These are phyloP conservation scores for Erythrocercus mccallii DNA, from an alignment of 2,113 vertebrate genomes.

Conservation along the genomic window DNA sequence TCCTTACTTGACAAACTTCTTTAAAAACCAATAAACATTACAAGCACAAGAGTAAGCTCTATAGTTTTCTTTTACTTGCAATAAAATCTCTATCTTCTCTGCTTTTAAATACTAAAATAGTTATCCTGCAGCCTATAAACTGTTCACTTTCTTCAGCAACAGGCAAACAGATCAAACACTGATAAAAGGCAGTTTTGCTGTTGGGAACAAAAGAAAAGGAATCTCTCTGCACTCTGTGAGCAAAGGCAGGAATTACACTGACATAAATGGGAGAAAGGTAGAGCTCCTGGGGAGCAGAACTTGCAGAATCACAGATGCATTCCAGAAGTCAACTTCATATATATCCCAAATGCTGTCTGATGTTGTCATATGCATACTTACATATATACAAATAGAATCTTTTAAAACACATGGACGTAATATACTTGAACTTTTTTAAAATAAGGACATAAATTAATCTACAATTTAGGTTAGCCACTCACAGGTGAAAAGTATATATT, in stretches of 20 bases:
- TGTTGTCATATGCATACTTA: too few species aligned
- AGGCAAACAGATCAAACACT: not conserved
- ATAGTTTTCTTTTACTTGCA: not conserved
- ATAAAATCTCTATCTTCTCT: not conserved
- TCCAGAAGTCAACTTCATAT: not conserved
- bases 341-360: not conserved
- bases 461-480: not conserved
- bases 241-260: not conserved
- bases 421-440: not conserved
- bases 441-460: not conserved
- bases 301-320: not conserved
- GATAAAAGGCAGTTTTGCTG: not conserved
- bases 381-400: not conserved
- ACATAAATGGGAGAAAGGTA: not conserved
- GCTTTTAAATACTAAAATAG: not conserved
- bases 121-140: not conserved
- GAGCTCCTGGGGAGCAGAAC: not conserved
- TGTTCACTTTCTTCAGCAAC: not conserved
- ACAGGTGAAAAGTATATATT: not conserved
- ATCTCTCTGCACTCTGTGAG: not conserved
- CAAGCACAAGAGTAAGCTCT: not conserved
- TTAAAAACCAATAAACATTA: not conserved
- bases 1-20: not conserved
- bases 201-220: not conserved
- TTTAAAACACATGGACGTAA: not conserved